Conservation (phyloP, 37 sponge, comb jelly and placozoan genomes). For the Theonella swinhoei region DNA sequence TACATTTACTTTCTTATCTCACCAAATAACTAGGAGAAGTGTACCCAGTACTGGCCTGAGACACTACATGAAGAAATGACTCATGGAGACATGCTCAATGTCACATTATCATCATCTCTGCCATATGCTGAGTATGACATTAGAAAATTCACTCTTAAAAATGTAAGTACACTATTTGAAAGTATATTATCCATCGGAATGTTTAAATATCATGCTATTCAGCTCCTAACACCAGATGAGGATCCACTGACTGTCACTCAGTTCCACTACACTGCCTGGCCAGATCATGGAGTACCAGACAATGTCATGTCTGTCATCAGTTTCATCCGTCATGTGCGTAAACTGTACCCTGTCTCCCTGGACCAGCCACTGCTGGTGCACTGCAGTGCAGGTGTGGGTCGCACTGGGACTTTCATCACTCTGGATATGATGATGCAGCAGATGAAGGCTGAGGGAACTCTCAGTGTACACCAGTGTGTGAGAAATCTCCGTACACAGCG, state of each 20-base stretch:
- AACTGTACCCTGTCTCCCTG: constrained; percentile 6
- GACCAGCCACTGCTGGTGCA: constrained; percentile 64
- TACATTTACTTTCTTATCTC: background rate
- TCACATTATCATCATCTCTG: constrained; percentile 15
- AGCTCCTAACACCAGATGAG: background rate
- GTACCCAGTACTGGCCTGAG: background rate
- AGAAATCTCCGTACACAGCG: constrained; percentile 38
- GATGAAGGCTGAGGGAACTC: constrained; percentile 22
- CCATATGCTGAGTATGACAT: constrained; percentile 63
- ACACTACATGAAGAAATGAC: background rate
- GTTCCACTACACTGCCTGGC: constrained; percentile 40
- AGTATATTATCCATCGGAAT: background rate
- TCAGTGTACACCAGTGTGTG: constrained; percentile 44
- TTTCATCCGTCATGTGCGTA: constrained; percentile 51
- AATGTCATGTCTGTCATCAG: constrained; percentile 51
- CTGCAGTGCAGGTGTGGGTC: constrained; percentile 81
- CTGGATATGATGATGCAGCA: constrained; percentile 55
- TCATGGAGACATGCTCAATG: background rate
- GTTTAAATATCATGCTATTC: no score
- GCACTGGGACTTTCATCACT: constrained; percentile 66
- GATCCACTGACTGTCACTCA: constrained; percentile 15
- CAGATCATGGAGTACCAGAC: constrained; percentile 73
- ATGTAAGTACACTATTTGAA: constrained; percentile 16
- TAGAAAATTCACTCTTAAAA: constrained; percentile 19
- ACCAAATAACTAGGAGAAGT: background rate